Percentiles rank a stretch among this genome's conserved stretches.
phyloP scores from a whole-genome alignment of 2,113 vertebrate genomes.

The Andinoacara biseriatus region DNA sequence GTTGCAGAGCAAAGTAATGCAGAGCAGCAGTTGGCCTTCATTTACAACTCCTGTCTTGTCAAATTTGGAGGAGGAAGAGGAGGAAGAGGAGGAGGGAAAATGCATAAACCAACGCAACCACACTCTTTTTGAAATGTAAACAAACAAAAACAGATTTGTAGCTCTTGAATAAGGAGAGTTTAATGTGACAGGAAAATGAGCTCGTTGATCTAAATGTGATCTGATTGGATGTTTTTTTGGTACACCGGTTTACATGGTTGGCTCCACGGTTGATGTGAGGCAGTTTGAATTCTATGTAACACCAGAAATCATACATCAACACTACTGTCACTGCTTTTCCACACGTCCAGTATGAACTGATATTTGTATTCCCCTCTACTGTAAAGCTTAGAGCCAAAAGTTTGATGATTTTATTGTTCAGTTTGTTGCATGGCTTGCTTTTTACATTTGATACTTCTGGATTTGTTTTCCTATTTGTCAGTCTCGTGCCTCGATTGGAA shows the following conservation, averaged over 20 bases:
- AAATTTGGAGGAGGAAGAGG: not conserved
- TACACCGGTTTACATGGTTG: not conserved
- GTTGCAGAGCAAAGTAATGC: not conserved
- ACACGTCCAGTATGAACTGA: not conserved
- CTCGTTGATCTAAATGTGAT: not conserved
- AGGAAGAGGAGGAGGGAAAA: not conserved
- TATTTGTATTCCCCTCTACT: not conserved
- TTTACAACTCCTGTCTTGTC: not conserved
- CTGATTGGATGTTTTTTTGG: not conserved
- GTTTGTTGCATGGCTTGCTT: not conserved
- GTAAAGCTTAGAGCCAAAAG: not conserved
- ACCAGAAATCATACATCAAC: not conserved
- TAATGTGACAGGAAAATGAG: not conserved
- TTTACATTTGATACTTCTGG: not conserved
- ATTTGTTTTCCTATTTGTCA: not conserved
- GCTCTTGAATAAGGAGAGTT: not conserved
- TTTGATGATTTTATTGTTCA: not conserved
- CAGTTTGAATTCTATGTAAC: not conserved
- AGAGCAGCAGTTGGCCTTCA: conserved; percentile 1
- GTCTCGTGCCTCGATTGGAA: not conserved
- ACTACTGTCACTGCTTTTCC: not conserved
- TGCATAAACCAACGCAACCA: not conserved
- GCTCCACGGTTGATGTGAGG: not conserved
- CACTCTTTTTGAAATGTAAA: not conserved
- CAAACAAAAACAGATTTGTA: not conserved